Conservation (phyloP, 2,888 invertebrate genomes). For the Rhamphomyia laevipes region DNA sequence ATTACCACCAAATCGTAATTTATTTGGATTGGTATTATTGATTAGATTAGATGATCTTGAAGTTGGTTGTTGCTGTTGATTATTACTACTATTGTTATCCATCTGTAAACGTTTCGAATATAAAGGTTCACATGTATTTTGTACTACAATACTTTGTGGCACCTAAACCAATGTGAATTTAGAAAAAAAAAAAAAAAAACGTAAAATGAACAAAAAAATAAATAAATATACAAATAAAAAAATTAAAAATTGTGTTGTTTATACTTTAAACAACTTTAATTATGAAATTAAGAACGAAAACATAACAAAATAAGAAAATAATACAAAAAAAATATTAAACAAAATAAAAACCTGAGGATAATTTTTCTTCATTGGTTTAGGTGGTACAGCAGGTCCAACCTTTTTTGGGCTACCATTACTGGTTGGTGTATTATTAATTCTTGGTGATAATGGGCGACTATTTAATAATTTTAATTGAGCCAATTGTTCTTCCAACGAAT, state of each 20-base stretch:
- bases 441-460: slow-evolving; percentile 22
- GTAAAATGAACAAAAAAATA: not conserved
- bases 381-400: slow-evolving; percentile 67
- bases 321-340: slow-evolving; percentile 2
- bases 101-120: slow-evolving; percentile 58
- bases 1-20: no score
- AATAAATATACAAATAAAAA: slow-evolving; percentile 1
- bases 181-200: not conserved
- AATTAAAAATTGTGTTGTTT: not conserved
- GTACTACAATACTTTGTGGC: slow-evolving; percentile 63
- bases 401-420: slow-evolving; percentile 40
- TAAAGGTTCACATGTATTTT: slow-evolving; percentile 58
- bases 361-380: slow-evolving; percentile 57
- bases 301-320: slow-evolving; percentile 26
- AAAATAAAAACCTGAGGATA: slow-evolving; percentile 39
- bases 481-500: slow-evolving; percentile 58
- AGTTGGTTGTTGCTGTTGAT: no score
- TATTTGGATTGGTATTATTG: no score
- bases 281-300: not conserved
- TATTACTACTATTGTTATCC: slow-evolving; percentile 17
- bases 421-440: slow-evolving; percentile 17
- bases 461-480: slow-evolving; percentile 54
- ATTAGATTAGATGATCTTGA: no score
- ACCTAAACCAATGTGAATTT: slow-evolving; percentile 37
- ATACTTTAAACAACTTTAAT: slow-evolving; percentile 1